These are phyloP conservation scores for Samia ricini DNA, from an alignment of 1,140 invertebrate species.

Conservation along the genomic window DNA sequence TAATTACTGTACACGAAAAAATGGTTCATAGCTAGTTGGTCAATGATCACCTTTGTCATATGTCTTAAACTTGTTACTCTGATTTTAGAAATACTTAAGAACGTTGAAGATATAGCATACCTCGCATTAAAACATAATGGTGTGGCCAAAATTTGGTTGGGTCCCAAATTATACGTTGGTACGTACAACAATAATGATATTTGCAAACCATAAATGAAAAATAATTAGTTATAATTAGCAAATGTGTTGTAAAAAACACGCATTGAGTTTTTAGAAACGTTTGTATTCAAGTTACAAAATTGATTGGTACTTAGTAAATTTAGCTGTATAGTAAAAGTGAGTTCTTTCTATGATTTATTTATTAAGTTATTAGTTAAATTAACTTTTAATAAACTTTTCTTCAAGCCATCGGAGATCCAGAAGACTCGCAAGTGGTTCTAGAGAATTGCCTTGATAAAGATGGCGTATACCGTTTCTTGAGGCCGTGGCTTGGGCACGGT, in stretches of 20 bases:
- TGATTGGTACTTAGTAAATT: too few species aligned
- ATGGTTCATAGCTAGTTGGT: too few species aligned
- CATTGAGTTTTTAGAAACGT: background rate
- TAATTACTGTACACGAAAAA: too few species aligned
- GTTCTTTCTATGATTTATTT: too few species aligned
- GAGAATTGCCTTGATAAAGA: slow-evolving; percentile 81
- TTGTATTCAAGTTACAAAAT: background rate
- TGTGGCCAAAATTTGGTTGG: slow-evolving; percentile 54
- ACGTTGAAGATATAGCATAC: slow-evolving; percentile 40
- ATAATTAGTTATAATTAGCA: background rate
- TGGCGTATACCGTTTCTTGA: slow-evolving; percentile 82
- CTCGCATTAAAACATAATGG: slow-evolving; percentile 46
- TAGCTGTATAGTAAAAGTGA: too few species aligned
- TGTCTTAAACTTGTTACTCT: background rate
- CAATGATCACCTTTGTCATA: too few species aligned
- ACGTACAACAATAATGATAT: slow-evolving; percentile 19
- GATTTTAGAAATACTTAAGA: slow-evolving; percentile 50
- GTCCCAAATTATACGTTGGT: slow-evolving; percentile 60
- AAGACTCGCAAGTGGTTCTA: slow-evolving; percentile 68
- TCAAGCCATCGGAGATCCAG: slow-evolving; percentile 60
- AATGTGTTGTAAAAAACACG: background rate
- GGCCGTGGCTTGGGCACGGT: slow-evolving; percentile 85
- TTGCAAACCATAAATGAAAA: background rate
- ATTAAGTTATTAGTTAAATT: background rate
- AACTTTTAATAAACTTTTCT: slow-evolving; percentile 25